These are phyloP conservation scores for Rhyacophila evoluta DNA, from an alignment of 2,888 invertebrate species.

Conservation along the genomic window DNA sequence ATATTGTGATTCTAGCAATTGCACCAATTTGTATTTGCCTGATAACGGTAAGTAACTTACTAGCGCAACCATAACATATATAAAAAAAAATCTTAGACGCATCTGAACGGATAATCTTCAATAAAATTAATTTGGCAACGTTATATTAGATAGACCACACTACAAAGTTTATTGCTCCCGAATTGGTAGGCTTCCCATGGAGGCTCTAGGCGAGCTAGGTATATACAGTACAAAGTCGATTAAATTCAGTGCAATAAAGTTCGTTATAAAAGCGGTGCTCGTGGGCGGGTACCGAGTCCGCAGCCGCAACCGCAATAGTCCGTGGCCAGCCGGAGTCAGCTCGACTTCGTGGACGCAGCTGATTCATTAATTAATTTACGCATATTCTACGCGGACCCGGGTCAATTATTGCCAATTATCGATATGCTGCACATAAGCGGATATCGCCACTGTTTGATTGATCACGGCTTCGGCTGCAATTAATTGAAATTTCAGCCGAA, in stretches of 20 bases:
- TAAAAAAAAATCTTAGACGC: background rate
- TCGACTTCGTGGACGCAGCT: background rate
- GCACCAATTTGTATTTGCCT: background rate
- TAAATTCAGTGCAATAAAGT: conserved; percentile 5
- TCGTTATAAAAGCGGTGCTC: background rate
- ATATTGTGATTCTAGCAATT: background rate
- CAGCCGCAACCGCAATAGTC: background rate
- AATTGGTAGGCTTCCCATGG: background rate
- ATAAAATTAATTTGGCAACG: background rate
- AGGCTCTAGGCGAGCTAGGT: background rate
- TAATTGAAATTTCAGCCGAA: no score
- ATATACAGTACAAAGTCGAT: background rate
- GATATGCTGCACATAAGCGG: no score
- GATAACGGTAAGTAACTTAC: background rate
- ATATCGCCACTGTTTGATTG: no score
- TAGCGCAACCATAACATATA: background rate
- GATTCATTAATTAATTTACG: background rate
- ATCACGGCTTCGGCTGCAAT: no score
- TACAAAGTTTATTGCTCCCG: conserved; percentile 4
- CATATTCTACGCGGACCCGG: background rate
- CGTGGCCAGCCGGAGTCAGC: background rate
- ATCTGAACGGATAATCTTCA: background rate
- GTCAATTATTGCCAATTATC: no score
- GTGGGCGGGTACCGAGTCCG: background rate
- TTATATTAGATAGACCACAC: background rate